Base-by-base conservation (phyloP, 2,797 vertebrate species). In the Ibycter americanus region DNA sequence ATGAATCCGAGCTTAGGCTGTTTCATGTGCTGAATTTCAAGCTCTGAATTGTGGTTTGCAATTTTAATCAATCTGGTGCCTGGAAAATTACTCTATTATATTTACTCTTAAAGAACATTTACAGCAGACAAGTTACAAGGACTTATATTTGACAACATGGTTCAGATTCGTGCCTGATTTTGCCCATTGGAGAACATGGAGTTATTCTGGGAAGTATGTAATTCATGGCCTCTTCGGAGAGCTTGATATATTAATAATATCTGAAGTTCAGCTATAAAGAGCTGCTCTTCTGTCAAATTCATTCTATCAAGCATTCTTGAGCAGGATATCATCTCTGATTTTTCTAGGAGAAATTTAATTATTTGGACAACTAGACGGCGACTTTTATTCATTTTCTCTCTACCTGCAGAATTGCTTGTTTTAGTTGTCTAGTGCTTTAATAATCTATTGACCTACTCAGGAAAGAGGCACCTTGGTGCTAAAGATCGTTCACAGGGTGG, bases 1-100 rank as follows among this genome's bases (percentile, higher is more conserved):
- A 91, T 92, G 94, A 97, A 97, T 93, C 34, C 12, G 22, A 91
- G 92, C 66, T 78, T 82, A 87, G 77, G 31, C 40, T 91, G 61
- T 82, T 93, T 85, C 66, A 93, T 78, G 61, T 66, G 62, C 36
- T 94, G 86, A 88, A 95, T 72, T 95, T 92, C 66, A 65, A 77
- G 47, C 62, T 89, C 71, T 76, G 82, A 97, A 89, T 67, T 81
- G 73, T 81, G 94, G 72, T 46, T 93, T 80, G 63, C 25, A 77
- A 85, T 78, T 90, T 96, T 97, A 89, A 93, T 84, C 70, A 83
- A 54, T 54, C 77, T 91, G 54, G 31, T 63, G 32, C 14, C 82
- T 96, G 54, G 44, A 91, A 95, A 94, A 90, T 80, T 62, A 85
- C 49, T 86, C 74, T 92, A 32, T 95, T 93, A 34, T 85, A 85